Evolutionary conservation across 2,888 invertebrate species (phyloP).

Genomic region (Steinernema hermaphroditum): DNA sequence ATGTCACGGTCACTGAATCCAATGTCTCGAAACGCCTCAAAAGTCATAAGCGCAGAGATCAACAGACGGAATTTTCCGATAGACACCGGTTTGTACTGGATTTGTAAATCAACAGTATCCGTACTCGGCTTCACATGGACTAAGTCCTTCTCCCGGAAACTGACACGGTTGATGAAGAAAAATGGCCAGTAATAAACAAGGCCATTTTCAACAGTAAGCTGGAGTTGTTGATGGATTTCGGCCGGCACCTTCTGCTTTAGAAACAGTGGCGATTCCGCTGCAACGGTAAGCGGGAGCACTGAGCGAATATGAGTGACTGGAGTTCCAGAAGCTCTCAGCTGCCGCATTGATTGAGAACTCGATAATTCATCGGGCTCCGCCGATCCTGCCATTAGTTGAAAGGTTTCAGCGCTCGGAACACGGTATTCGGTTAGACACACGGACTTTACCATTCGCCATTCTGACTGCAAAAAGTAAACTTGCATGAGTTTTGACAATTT

Average conservation of each 20-base stretch:
- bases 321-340: neutral
- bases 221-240: conserved; percentile 48
- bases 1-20: conserved; percentile 91
- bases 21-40: conserved; percentile 68
- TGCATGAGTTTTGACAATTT: conserved; percentile 15
- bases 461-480: conserved; percentile 39
- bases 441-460: conserved; percentile 46
- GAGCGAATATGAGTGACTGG: conserved; percentile 66
- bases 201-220: conserved; percentile 10
- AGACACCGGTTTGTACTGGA: conserved; percentile 54
- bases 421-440: conserved; percentile 51
- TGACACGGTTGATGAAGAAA: conserved; percentile 80
- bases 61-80: conserved; percentile 67
- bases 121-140: conserved; percentile 65
- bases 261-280: conserved; percentile 65
- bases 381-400: conserved; percentile 49
- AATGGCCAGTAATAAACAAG: conserved; percentile 76
- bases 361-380: neutral
- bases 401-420: conserved; percentile 65
- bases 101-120: conserved; percentile 46
- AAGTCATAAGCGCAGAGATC: conserved; percentile 66
- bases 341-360: conserved; percentile 16
- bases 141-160: conserved; percentile 79
- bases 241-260: conserved; percentile 62
- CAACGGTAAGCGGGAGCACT: conserved; percentile 63